Evolutionary conservation across 1,140 invertebrate species (phyloP).

Genomic region (Formica exsecta): DNA sequence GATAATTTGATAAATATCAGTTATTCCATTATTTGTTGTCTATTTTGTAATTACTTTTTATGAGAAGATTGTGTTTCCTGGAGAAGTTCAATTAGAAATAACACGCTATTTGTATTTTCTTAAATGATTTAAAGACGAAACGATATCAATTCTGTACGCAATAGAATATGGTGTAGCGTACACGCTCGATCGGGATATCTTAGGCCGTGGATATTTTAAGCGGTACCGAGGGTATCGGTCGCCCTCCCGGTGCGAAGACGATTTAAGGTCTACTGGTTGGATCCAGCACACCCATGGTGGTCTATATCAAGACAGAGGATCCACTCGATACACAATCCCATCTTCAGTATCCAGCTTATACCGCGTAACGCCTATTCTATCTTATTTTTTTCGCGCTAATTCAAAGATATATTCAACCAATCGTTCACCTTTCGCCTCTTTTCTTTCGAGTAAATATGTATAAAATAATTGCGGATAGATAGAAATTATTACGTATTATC

Average conservation of each 20-base stretch:
- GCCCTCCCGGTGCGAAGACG: constrained; percentile 80
- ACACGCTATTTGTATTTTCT: constrained; percentile 37
- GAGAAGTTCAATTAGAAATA: constrained; percentile 63
- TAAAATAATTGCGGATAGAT: neutral
- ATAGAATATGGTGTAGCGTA: constrained; percentile 42
- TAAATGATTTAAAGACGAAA: constrained; percentile 62
- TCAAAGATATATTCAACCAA: constrained; percentile 60
- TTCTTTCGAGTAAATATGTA: neutral
- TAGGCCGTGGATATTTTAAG: constrained; percentile 79
- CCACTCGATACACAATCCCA: constrained; percentile 74
- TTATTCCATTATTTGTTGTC: neutral
- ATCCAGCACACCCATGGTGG: constrained; percentile 79
- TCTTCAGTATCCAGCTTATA: constrained; percentile 62
- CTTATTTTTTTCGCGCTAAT: constrained; percentile 36
- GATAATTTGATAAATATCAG: neutral
- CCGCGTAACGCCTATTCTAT: constrained; percentile 36
- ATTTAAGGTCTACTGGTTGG: constrained; percentile 81
- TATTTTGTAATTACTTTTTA: neutral
- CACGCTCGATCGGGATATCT: constrained; percentile 77
- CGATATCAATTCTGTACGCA: constrained; percentile 61
- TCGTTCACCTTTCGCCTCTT: neutral
- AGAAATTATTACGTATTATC: neutral
- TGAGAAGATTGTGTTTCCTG: constrained; percentile 14
- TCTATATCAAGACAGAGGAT: constrained; percentile 81
- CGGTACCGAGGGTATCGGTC: constrained; percentile 73